Evolutionary conservation across 2,113 vertebrate genomes (phyloP).

Genomic region (Saccopteryx bilineata): DNA sequence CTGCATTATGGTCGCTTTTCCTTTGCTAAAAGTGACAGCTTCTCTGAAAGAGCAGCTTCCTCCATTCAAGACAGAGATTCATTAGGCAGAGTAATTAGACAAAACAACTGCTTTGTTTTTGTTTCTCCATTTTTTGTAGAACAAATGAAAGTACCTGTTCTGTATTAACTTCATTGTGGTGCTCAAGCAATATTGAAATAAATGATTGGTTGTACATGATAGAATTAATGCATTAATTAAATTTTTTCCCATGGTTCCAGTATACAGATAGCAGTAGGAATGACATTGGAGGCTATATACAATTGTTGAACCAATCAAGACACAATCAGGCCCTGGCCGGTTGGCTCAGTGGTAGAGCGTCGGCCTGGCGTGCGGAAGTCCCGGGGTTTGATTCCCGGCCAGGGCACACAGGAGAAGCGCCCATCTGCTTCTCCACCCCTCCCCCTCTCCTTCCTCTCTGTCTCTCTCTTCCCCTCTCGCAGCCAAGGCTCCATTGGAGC

Average conservation of each 20-base stretch:
- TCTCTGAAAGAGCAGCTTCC: slow-evolving; percentile 90
- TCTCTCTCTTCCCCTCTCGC: too few species aligned
- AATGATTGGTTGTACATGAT: neutral
- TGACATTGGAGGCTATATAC: neutral
- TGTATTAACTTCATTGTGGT: neutral
- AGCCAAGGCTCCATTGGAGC: too few species aligned
- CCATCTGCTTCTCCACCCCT: too few species aligned
- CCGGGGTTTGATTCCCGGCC: too few species aligned
- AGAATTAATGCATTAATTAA: slow-evolving; percentile 7
- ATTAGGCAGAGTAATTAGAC: neutral
- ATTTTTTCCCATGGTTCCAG: slow-evolving; percentile 42
- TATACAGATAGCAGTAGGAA: neutral
- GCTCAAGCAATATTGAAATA: neutral
- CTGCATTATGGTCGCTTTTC: slow-evolving; percentile 87
- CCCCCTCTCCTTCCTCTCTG: too few species aligned
- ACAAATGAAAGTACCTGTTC: neutral
- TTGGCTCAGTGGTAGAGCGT: too few species aligned
- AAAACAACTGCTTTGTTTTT: neutral
- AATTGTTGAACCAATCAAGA: neutral
- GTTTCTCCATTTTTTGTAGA: slow-evolving; percentile 20
- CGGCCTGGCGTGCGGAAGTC: too few species aligned
- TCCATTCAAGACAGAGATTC: slow-evolving; percentile 90
- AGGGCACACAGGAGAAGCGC: too few species aligned
- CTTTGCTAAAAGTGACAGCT: slow-evolving; percentile 89
- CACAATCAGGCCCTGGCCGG: neutral